Evolutionary conservation across 2,113 vertebrate species (phyloP), one percentile per base, ranked within the genome.

Genomic region (Gallinago media): DNA sequence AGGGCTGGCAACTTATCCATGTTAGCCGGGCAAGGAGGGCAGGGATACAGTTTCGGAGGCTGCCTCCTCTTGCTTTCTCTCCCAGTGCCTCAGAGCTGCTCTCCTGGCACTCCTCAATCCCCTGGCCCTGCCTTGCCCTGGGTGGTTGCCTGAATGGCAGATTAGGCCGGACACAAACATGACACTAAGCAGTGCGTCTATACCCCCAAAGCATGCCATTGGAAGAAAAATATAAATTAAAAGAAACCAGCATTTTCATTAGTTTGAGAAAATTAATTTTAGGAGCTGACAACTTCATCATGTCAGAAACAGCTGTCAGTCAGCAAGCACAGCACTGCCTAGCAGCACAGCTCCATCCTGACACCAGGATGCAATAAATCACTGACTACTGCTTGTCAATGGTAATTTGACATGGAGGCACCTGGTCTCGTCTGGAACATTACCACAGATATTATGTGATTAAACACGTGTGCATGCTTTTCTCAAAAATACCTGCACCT

Each of bases 351-450:
- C 25, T 83, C 59, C 52, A 73, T 23, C 55, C 23, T 77, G 93
- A 31, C 71, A 63, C 1, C 6, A 23, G 58, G 52, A 42, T 27
- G 6, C 79, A 92, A 81, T 88, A 86, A 88, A 88, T 78, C 89
- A 66, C 72, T 85, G 81, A n/a, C 54, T 90, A 42, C 59, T 88
- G 50, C 58, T 90, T 86, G 89, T 62, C 83, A 92, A 32, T 11
- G 23, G 47, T 85, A 85, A 96, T 85, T 38, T 89, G 76, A 95
- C 54, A 80, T 40, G 50, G 88, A 92, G 78, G 82, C 36, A 85
- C 5, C 66, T 82, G 58, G 38, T 67, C 88, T 80, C 49, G 59
- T 54, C 47, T 81, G 85, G 27, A 93, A 83, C 47, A 88, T 78
- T 26, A 73, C 15, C 5, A 25, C 8, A 79, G 80, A 76, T 65